These are phyloP conservation scores for Euplagia quadripunctaria DNA, from an alignment of 2,888 invertebrate species.

Conservation along the genomic window DNA sequence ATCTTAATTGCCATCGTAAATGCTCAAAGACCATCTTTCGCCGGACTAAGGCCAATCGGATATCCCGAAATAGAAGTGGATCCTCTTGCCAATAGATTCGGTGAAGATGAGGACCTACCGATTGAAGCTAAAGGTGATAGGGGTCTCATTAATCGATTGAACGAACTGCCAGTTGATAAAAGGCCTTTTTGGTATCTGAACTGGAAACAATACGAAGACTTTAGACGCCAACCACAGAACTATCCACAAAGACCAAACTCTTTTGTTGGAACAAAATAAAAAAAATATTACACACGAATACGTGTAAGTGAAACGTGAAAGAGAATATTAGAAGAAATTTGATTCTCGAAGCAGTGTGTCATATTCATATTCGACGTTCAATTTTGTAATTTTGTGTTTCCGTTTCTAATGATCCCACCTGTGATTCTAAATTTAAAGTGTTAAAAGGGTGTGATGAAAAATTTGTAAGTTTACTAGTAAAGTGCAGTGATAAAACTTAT, in stretches of 20 bases:
- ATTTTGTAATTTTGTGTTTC: not conserved
- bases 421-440: slow-evolving; percentile 7
- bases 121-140: slow-evolving; percentile 80
- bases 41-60: slow-evolving; percentile 87
- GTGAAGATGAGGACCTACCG: slow-evolving; percentile 80
- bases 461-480: not conserved
- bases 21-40: slow-evolving; percentile 90
- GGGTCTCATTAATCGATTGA: slow-evolving; percentile 40
- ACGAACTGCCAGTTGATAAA: slow-evolving; percentile 35
- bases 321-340: not conserved
- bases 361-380: not conserved
- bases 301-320: not conserved
- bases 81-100: slow-evolving; percentile 83
- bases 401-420: not conserved
- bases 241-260: slow-evolving; percentile 66
- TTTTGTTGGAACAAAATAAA: slow-evolving; percentile 53
- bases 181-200: slow-evolving; percentile 47
- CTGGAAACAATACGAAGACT: slow-evolving; percentile 67
- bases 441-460: not conserved
- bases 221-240: slow-evolving; percentile 71
- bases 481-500: not conserved
- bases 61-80: slow-evolving; percentile 84
- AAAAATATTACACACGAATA: not conserved
- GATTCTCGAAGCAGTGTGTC: not conserved
- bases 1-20: slow-evolving; percentile 61